Conservation (phyloP, 2,888 invertebrate genomes). For the Tineola bisselliella region DNA sequence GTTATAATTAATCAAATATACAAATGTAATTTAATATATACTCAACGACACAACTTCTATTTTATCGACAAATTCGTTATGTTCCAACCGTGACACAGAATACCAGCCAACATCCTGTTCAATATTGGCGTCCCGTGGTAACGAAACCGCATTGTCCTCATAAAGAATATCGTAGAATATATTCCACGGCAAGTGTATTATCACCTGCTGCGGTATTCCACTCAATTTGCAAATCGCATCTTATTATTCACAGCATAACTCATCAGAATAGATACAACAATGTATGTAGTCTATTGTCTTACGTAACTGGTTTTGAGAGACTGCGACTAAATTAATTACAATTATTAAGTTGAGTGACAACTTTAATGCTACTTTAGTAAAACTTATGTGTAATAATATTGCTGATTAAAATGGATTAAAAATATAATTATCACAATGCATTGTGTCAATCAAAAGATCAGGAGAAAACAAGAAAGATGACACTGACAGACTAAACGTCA, state of each 20-base stretch:
- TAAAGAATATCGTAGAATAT: conserved; percentile 9
- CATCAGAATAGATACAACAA: neutral
- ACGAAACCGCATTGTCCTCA: conserved; percentile 7
- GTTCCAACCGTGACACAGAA: neutral
- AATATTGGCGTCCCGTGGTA: conserved; percentile 12
- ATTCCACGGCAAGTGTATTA: neutral
- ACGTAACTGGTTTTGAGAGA: neutral
- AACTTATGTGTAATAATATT: too few relatives aligned
- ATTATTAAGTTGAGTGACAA: too few relatives aligned
- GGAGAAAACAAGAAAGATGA: too few relatives aligned
- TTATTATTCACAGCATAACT: neutral
- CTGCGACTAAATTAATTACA: neutral
- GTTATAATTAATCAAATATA: too few relatives aligned
- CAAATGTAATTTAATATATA: too few relatives aligned
- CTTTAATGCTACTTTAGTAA: too few relatives aligned
- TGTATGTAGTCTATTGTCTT: neutral
- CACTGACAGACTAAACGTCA: too few relatives aligned
- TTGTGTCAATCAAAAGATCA: too few relatives aligned
- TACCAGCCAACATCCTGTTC: conserved; percentile 1
- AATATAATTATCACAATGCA: too few relatives aligned
- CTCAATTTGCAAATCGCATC: conserved; percentile 5
- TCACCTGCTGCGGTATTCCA: conserved; percentile 10
- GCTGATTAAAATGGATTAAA: too few relatives aligned
- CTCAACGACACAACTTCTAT: too few relatives aligned
- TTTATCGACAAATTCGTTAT: neutral